Evolutionary conservation across 2,888 invertebrate genomes (phyloP).

Genomic region (Cryptosula pallasiana): DNA sequence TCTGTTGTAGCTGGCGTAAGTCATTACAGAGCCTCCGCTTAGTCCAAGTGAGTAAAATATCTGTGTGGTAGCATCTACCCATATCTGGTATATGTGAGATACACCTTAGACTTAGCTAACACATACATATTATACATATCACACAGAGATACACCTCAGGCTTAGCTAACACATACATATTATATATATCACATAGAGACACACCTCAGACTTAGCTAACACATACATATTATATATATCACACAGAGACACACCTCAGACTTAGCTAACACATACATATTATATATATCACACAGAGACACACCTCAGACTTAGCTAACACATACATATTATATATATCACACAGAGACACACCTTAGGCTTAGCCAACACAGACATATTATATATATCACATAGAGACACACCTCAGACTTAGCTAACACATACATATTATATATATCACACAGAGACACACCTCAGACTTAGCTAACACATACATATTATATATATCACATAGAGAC

Average conservation of each 20-base stretch:
- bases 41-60: conserved; percentile 78
- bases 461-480: background rate
- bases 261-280: background rate
- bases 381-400: too few species aligned
- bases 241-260: too few species aligned
- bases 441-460: too few species aligned
- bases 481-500: too few species aligned
- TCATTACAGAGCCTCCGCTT: conserved; percentile 71
- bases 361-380: background rate
- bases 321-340: background rate
- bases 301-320: background rate
- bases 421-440: background rate
- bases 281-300: too few species aligned
- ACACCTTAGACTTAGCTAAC: background rate
- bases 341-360: too few species aligned
- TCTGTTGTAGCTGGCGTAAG: conserved; percentile 63
- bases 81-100: conserved; percentile 59
- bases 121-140: background rate
- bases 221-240: background rate
- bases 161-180: background rate
- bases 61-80: conserved; percentile 79
- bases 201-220: background rate
- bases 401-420: background rate
- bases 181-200: too few species aligned
- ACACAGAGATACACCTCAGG: too few species aligned